phyloP scores from a whole-genome alignment of 2,888 invertebrate species.

The Chalcis sispes region DNA sequence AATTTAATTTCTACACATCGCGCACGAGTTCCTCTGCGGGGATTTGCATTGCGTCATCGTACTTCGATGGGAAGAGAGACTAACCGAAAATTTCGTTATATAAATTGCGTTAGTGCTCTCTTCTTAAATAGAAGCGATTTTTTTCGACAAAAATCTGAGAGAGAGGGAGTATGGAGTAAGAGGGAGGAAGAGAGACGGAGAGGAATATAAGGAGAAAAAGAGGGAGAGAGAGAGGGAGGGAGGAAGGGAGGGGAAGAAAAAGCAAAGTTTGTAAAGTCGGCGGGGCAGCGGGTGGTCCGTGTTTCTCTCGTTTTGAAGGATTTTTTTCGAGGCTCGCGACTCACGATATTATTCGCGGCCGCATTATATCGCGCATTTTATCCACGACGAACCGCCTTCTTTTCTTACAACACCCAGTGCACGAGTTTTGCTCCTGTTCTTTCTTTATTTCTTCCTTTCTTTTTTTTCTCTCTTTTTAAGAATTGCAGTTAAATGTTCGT shows the following conservation, averaged over 20 bases:
- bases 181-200: too few species aligned
- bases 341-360: constrained; percentile 38
- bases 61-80: not conserved
- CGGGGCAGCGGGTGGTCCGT: constrained; percentile 70
- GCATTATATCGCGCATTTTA: constrained; percentile 53
- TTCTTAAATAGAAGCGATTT: constrained; percentile 71
- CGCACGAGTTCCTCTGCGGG: constrained; percentile 16
- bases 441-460: not conserved
- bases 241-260: too few species aligned
- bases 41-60: constrained; percentile 33
- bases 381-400: constrained; percentile 57
- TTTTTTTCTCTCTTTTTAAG: not conserved
- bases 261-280: constrained; percentile 15
- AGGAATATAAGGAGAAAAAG: too few species aligned
- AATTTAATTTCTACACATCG: constrained; percentile 42
- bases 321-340: constrained; percentile 61
- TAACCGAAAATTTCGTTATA: constrained; percentile 13
- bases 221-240: too few species aligned
- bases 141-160: constrained; percentile 60
- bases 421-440: not conserved
- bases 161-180: too few species aligned
- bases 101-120: constrained; percentile 15
- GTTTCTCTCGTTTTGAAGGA: constrained; percentile 72
- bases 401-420: not conserved
- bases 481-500: not conserved